Conservation (phyloP, 2,797 vertebrate species). For the Hapalemur alaotrensis region DNA sequence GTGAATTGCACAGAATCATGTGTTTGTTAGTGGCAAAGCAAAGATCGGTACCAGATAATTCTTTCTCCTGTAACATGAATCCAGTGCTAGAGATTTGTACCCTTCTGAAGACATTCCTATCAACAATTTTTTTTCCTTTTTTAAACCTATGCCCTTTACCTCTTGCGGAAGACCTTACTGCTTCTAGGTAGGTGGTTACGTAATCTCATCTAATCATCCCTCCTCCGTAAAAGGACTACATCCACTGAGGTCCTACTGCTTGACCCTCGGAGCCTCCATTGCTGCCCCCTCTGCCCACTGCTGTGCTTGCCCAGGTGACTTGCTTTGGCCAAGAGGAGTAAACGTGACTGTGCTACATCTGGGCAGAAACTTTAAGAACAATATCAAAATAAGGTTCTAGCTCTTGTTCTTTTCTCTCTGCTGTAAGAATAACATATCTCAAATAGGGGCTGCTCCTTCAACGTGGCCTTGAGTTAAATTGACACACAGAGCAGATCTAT, state of each 20-base stretch:
- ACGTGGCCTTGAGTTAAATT: neutral
- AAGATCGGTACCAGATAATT: neutral
- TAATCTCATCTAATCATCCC: neutral
- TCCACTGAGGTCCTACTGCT: neutral
- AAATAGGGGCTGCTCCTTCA: neutral
- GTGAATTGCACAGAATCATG: neutral
- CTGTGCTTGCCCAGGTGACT: neutral
- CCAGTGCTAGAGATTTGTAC: neutral
- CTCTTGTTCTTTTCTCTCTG: neutral
- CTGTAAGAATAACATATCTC: neutral
- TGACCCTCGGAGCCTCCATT: neutral
- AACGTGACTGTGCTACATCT: neutral
- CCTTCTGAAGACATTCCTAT: neutral
- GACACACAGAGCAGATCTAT: neutral
- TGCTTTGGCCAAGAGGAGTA: neutral
- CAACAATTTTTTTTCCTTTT: neutral
- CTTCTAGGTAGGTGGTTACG: neutral
- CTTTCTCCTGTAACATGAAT: neutral
- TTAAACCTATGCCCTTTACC: neutral
- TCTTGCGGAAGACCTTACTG: neutral
- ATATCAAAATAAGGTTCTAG: neutral
- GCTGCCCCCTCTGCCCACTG: accelerated
- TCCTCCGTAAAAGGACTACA: neutral
- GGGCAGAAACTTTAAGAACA: neutral
- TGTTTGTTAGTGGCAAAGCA: neutral